Evolutionary conservation across 1,140 invertebrate genomes (phyloP).

Genomic region (Drosophila biarmipes): DNA sequence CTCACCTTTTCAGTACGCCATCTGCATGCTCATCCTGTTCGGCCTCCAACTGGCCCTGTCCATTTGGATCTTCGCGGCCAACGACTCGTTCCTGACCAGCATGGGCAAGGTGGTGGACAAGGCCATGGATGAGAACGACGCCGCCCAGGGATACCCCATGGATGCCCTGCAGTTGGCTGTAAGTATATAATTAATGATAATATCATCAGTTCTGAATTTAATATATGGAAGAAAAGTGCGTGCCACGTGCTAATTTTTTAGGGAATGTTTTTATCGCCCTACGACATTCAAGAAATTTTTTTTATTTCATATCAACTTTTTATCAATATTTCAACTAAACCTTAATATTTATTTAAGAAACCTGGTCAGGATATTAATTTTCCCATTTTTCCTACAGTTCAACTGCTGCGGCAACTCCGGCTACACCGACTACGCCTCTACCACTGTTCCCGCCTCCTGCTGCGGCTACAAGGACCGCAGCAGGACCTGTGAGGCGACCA

Average conservation of each 20-base stretch:
- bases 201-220: not conserved
- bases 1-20: constrained; percentile 86
- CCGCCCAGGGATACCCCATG: constrained; percentile 56
- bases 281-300: too few species aligned
- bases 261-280: too few species aligned
- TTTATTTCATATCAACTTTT: too few species aligned
- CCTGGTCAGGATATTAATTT: not conserved
- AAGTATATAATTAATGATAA: constrained; percentile 28
- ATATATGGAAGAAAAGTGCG: too few species aligned
- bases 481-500: constrained; percentile 44
- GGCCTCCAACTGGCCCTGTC: constrained; percentile 87
- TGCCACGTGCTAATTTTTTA: too few species aligned
- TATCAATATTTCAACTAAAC: too few species aligned
- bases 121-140: constrained; percentile 59
- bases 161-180: constrained; percentile 71
- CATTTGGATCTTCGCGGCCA: constrained; percentile 86
- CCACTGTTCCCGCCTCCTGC: constrained; percentile 82
- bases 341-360: not conserved
- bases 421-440: constrained; percentile 78
- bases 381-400: constrained; percentile 82
- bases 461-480: constrained; percentile 73
- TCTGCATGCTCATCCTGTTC: constrained; percentile 87
- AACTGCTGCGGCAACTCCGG: constrained; percentile 87
- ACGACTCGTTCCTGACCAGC: constrained; percentile 83
- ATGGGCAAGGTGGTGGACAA: constrained; percentile 84